These are phyloP conservation scores for Leucoptera coffeella DNA, from an alignment of 2,888 invertebrate species.

Conservation along the genomic window DNA sequence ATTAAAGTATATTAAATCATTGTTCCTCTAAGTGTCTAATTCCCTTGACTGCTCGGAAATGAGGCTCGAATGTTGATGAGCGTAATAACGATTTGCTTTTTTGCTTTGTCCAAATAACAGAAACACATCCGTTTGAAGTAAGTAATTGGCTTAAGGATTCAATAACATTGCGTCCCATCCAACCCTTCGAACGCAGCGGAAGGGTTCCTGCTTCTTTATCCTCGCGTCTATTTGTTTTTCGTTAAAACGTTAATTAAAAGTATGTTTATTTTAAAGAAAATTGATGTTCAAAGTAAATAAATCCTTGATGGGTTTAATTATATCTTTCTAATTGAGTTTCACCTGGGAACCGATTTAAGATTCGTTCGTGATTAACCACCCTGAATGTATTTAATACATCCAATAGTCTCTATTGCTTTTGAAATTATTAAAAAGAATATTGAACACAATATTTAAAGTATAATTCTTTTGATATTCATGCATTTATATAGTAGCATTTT, in stretches of 20 bases:
- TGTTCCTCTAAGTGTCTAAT: no score
- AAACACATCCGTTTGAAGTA: neutral
- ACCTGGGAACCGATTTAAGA: constrained; percentile 34
- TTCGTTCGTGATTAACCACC: no score
- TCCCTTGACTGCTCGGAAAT: no score
- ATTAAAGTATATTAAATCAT: no score
- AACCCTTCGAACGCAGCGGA: constrained; percentile 18
- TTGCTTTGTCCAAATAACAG: constrained; percentile 2
- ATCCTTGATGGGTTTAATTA: constrained; percentile 46
- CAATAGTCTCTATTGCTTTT: no score
- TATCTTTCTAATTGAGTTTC: constrained; percentile 47
- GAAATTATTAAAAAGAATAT: no score
- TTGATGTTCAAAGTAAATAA: constrained; percentile 48
- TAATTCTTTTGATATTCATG: no score
- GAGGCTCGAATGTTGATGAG: no score
- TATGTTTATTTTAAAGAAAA: constrained; percentile 48
- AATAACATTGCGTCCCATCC: constrained; percentile 11
- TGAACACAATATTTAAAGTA: no score
- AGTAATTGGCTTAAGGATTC: constrained; percentile 9
- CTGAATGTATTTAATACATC: no score
- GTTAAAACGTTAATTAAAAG: constrained; percentile 50
- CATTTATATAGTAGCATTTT: no score
- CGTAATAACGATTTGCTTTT: no score
- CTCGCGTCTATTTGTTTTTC: constrained; percentile 42
- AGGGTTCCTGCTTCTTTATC: constrained; percentile 26